These are phyloP conservation scores for Bombus ignitus DNA, from an alignment of 1,140 invertebrate genomes.

Conservation along the genomic window DNA sequence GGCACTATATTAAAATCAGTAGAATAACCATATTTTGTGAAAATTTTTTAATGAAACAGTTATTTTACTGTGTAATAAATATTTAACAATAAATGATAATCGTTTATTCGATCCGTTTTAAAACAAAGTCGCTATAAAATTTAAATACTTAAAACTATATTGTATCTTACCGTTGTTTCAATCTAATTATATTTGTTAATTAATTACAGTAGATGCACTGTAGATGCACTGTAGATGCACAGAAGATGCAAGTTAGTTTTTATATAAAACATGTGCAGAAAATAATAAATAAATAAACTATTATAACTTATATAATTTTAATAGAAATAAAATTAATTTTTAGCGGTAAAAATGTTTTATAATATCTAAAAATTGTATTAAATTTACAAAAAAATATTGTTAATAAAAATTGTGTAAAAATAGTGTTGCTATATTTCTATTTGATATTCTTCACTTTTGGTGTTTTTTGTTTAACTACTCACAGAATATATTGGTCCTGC, in stretches of 20 bases:
- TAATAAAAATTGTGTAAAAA: constrained; percentile 11
- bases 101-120: background rate
- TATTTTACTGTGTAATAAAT: background rate
- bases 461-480: background rate
- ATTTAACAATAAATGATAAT: background rate
- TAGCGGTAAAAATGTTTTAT: background rate
- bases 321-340: background rate
- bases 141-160: background rate
- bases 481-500: background rate
- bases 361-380: background rate
- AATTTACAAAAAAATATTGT: constrained; percentile 6
- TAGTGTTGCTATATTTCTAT: background rate
- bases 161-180: too few species aligned
- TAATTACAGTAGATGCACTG: too few species aligned
- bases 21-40: background rate
- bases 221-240: too few species aligned
- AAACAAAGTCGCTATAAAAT: background rate
- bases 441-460: background rate
- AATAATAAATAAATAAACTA: background rate
- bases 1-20: background rate
- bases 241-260: too few species aligned
- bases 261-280: background rate
- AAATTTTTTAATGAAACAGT: background rate
- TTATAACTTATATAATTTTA: background rate
- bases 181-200: too few species aligned